phyloP scores from a whole-genome alignment of 2,797 vertebrate genomes.

The Hippoglossus hippoglossus region DNA sequence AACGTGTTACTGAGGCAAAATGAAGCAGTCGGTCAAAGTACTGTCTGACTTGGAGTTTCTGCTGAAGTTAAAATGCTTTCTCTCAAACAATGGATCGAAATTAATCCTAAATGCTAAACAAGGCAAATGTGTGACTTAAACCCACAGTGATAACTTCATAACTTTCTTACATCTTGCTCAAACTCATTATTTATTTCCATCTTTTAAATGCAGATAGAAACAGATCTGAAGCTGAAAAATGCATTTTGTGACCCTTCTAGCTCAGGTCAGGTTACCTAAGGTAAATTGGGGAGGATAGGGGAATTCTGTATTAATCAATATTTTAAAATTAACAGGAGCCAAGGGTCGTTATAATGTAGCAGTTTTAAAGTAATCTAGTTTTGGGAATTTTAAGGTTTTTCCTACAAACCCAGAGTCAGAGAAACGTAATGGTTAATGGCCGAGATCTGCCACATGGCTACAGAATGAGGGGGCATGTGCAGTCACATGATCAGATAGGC shows the following conservation, averaged over 20 bases:
- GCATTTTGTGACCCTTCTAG: slow-evolving; percentile 13
- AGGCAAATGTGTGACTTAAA: slow-evolving; percentile 11
- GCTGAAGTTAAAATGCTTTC: slow-evolving; percentile 14
- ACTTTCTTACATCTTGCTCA: neutral
- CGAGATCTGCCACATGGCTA: no score
- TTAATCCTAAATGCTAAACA: slow-evolving; percentile 1
- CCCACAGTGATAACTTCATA: neutral
- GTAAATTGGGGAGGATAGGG: neutral
- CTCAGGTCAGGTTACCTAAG: slow-evolving; percentile 4
- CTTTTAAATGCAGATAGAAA: slow-evolving; percentile 26
- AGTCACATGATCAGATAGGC: neutral
- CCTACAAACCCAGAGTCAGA: slow-evolving; percentile 24
- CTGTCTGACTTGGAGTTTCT: neutral
- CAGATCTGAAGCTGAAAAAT: slow-evolving; percentile 33
- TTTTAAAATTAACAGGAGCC: neutral
- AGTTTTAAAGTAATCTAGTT: slow-evolving; percentile 4
- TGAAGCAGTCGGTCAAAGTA: neutral
- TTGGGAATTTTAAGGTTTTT: neutral
- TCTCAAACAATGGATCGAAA: slow-evolving; percentile 14
- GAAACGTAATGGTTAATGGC: neutral
- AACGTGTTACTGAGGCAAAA: neutral
- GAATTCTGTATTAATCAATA: slow-evolving; percentile 34
- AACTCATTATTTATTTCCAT: neutral
- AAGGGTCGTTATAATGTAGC: neutral
- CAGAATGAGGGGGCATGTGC: neutral